Conservation (phyloP, 2,113 vertebrate genomes). For the Tetraodon nigroviridis region DNA sequence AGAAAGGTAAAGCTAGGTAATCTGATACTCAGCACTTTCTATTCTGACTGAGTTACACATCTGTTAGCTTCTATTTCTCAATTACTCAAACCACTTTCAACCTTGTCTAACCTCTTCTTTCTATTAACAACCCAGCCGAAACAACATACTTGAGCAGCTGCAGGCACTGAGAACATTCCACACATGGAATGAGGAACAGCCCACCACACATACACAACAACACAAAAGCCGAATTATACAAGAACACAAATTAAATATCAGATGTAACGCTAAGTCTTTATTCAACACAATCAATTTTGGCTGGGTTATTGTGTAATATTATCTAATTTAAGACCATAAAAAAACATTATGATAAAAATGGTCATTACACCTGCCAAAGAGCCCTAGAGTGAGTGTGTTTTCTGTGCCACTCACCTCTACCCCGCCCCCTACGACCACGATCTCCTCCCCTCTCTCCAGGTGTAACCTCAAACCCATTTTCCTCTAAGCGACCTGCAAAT, state of each 20-base stretch:
- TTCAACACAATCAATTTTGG: no score
- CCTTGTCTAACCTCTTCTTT: no score
- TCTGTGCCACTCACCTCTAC: conserved; percentile 74
- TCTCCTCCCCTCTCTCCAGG: conserved; percentile 85
- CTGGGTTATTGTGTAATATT: no score
- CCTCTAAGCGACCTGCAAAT: conserved; percentile 82
- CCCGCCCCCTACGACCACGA: conserved; percentile 82
- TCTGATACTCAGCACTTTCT: no score
- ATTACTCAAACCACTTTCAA: no score
- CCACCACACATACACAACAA: background rate
- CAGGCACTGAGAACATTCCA: conserved; percentile 36
- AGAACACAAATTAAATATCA: no score
- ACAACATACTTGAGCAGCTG: conserved; percentile 15
- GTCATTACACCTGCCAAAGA: background rate
- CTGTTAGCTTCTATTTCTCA: no score
- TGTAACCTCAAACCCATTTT: conserved; percentile 86
- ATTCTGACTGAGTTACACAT: no score
- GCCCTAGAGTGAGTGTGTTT: background rate
- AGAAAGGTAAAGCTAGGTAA: no score
- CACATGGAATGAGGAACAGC: conserved; percentile 26
- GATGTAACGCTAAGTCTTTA: no score
- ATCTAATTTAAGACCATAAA: no score
- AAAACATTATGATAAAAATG: background rate
- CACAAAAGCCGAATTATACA: no score
- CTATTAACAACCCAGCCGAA: background rate